Conservation (phyloP, 2,113 vertebrate species). For the Drymodes brunneopygia region DNA sequence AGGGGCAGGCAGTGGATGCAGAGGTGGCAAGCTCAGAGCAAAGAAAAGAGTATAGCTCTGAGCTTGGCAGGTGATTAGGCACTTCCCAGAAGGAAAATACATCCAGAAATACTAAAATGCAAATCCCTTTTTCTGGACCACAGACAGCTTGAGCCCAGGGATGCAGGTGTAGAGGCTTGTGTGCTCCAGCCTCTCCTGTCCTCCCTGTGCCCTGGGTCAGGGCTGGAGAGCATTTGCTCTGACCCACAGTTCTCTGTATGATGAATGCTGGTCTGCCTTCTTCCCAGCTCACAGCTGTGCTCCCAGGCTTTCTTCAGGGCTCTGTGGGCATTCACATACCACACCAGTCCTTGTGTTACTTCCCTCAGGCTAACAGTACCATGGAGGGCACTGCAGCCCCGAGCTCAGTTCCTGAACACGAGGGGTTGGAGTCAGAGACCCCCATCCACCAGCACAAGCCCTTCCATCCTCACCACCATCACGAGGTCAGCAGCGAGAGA, state of each 20-base stretch:
- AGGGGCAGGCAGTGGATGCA: neutral
- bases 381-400: neutral
- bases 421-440: neutral
- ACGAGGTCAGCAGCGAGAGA: neutral
- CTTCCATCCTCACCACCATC: neutral
- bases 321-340: neutral
- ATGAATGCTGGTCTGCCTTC: neutral
- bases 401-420: neutral
- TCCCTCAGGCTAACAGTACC: conserved; percentile 32
- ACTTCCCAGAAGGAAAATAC: neutral
- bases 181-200: neutral
- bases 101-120: neutral
- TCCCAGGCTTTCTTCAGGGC: neutral
- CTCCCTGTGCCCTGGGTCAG: neutral
- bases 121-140: neutral
- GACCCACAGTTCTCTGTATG: neutral
- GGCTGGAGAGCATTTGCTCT: neutral
- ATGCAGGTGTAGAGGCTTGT: neutral
- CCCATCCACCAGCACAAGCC: neutral
- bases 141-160: neutral
- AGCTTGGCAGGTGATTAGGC: neutral
- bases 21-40: neutral
- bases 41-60: neutral
- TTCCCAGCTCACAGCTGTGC: neutral
- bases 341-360: neutral